These are phyloP conservation scores for Tribolium castaneum DNA, from an alignment of 1,140 invertebrate species.

Conservation along the genomic window DNA sequence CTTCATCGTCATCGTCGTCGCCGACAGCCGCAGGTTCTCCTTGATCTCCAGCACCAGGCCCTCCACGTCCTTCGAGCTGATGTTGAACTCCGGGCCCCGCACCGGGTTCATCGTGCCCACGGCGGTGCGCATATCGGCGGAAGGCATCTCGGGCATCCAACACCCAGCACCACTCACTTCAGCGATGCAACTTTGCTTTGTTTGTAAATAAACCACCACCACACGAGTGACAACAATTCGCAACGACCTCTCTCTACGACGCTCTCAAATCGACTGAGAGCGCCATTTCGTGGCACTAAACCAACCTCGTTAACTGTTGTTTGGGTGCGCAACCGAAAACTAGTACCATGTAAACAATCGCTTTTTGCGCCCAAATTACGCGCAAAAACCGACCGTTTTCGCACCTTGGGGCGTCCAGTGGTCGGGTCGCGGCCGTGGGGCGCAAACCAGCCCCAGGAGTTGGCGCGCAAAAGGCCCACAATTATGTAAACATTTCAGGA, in stretches of 20 bases:
- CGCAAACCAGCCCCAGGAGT: too few species aligned
- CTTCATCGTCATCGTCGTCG: constrained; percentile 58
- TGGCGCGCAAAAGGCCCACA: neutral
- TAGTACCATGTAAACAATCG: constrained; percentile 58
- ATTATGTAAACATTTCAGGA: constrained; percentile 48
- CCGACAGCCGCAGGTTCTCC: constrained; percentile 73
- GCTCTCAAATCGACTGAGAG: constrained; percentile 38
- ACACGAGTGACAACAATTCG: neutral
- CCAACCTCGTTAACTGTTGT: constrained; percentile 55
- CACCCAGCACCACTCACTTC: neutral
- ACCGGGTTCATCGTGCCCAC: constrained; percentile 48
- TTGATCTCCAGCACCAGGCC: constrained; percentile 77
- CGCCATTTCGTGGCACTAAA: constrained; percentile 18
- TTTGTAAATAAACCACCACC: constrained; percentile 18
- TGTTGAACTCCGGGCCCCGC: constrained; percentile 54
- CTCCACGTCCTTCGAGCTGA: constrained; percentile 67
- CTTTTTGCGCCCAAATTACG: constrained; percentile 7
- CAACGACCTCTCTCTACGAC: neutral
- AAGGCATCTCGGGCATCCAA: constrained; percentile 58
- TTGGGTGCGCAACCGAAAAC: constrained; percentile 58
- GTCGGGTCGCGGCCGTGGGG: too few species aligned
- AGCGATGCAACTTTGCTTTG: neutral
- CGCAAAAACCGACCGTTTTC: neutral
- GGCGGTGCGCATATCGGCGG: constrained; percentile 58
- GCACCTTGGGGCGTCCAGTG: too few species aligned